These are phyloP conservation scores for Laspeyria flexula DNA, from an alignment of 2,888 invertebrate species.

Conservation along the genomic window DNA sequence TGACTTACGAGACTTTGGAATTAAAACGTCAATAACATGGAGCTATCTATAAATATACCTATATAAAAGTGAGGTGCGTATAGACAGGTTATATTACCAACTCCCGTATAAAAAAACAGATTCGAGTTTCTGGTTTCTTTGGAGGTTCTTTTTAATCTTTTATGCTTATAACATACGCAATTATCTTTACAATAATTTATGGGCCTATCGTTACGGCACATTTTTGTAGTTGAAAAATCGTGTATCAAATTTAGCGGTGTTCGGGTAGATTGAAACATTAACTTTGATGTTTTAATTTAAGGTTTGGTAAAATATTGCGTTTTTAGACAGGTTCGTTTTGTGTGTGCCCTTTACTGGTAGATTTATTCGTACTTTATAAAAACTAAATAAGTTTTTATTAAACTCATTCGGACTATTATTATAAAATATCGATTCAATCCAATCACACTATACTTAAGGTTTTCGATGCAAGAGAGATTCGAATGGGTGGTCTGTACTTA, in stretches of 20 bases:
- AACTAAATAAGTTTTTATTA: no score
- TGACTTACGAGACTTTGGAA: conserved; percentile 32
- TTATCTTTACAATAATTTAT: conserved; percentile 35
- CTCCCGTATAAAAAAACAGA: conserved; percentile 26
- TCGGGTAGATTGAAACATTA: conserved; percentile 14
- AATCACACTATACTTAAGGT: no score
- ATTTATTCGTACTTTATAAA: not conserved
- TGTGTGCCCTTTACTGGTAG: not conserved
- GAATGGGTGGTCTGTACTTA: no score
- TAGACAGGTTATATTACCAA: conserved; percentile 18
- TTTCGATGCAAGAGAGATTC: no score
- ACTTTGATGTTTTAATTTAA: conserved; percentile 12
- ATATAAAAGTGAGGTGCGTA: conserved; percentile 8
- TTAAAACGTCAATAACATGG: conserved; percentile 29
- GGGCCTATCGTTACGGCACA: conserved; percentile 9
- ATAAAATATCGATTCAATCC: no score
- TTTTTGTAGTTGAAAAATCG: conserved; percentile 13
- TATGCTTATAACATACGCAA: conserved; percentile 24
- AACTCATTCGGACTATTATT: no score
- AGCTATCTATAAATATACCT: conserved; percentile 11
- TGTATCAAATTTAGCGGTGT: conserved; percentile 16
- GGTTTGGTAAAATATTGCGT: conserved; percentile 4
- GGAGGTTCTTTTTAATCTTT: conserved; percentile 21
- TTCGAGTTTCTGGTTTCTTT: conserved; percentile 17
- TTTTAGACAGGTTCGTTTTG: conserved; percentile 2